Conservation (phyloP, 2,797 vertebrate species). For the Hemibagrus guttatus region DNA sequence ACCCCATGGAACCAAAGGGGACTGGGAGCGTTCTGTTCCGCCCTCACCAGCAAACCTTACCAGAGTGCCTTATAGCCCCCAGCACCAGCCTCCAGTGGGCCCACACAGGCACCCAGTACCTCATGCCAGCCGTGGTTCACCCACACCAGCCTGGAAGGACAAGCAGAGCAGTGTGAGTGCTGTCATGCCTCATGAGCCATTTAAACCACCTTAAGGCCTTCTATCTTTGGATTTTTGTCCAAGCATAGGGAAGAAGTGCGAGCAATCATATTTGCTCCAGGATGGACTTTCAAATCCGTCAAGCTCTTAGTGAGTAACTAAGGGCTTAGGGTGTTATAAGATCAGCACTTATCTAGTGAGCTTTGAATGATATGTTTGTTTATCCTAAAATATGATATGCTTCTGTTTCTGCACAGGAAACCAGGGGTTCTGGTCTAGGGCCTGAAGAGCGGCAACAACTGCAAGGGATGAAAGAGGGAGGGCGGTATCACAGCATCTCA, state of each 20-base stretch:
- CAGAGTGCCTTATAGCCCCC: constrained; percentile 90
- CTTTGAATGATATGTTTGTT: constrained; percentile 2
- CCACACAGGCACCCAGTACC: constrained; percentile 55
- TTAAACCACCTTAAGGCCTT: constrained; percentile 6
- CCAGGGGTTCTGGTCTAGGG: constrained; percentile 20
- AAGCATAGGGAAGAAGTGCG: not conserved
- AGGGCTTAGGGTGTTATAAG: constrained; percentile 1
- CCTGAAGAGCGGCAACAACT: constrained; percentile 46
- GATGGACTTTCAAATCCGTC: constrained; percentile 22
- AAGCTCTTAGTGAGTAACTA: constrained; percentile 37
- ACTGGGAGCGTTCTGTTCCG: constrained; percentile 70
- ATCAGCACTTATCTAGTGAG: not conserved
- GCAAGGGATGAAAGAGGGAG: constrained; percentile 40
- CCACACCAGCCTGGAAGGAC: constrained; percentile 69
- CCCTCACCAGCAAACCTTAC: constrained; percentile 90
- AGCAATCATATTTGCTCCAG: constrained; percentile 6
- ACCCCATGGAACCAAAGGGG: constrained; percentile 67
- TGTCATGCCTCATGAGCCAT: constrained; percentile 16
- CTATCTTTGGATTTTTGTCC: constrained; percentile 9
- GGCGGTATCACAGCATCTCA: constrained; percentile 14
- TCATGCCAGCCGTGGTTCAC: constrained; percentile 68
- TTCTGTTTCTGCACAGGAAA: constrained; percentile 48
- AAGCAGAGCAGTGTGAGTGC: constrained; percentile 77
- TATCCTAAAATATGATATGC: constrained; percentile 4
- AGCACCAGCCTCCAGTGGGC: constrained; percentile 72